Evolutionary conservation across 2,113 vertebrate genomes (phyloP).

Genomic region (Varanus komodoensis): DNA sequence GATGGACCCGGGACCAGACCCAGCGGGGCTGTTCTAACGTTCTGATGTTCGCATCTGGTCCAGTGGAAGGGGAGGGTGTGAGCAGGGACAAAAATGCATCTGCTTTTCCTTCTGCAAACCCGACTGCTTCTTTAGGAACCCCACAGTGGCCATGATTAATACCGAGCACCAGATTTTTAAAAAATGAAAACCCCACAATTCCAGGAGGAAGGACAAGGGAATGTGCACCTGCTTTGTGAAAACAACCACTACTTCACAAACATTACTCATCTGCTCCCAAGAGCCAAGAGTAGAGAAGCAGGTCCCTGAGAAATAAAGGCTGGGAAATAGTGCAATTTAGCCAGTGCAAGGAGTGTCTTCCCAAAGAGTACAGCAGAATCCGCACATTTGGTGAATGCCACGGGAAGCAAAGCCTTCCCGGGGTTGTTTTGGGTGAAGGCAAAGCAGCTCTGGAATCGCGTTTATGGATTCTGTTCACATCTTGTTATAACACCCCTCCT

Average conservation of each 20-base stretch:
- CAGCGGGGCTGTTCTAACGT: too few species aligned
- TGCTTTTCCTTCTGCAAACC: neutral
- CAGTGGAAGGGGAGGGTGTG: rapidly evolving
- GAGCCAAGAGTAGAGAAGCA: neutral
- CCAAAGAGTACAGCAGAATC: neutral
- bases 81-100: conserved; percentile 1
- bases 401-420: neutral
- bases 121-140: conserved; percentile 45
- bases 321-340: neutral
- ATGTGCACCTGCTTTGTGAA: neutral
- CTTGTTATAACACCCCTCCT: conserved; percentile 32
- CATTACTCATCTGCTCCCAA: neutral
- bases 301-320: neutral
- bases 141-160: conserved; percentile 21
- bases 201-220: neutral
- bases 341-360: neutral
- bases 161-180: neutral
- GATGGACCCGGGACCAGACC: too few species aligned
- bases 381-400: conserved; percentile 19
- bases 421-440: conserved; percentile 32
- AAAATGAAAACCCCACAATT: neutral
- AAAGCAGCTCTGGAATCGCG: conserved; percentile 22
- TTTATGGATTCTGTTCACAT: conserved; percentile 49
- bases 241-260: neutral
- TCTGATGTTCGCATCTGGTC: too few species aligned